Evolutionary conservation across 2,888 invertebrate species (phyloP).

Genomic region (Aproaerema taeniolella): DNA sequence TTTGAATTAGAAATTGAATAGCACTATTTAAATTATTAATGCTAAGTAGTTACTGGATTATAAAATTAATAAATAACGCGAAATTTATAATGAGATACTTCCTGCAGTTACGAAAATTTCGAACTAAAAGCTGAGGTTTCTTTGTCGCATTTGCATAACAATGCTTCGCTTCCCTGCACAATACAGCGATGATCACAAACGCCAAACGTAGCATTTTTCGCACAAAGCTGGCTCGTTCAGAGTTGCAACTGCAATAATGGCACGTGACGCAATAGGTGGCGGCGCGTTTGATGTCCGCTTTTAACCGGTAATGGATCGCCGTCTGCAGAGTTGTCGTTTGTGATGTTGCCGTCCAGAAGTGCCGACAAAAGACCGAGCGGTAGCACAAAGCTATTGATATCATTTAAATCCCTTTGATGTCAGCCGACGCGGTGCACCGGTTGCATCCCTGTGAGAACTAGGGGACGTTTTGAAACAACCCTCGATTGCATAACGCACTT

Average conservation of each 20-base stretch:
- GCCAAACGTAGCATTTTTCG: conserved; percentile 13
- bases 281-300: conserved; percentile 61
- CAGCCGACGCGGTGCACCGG: conserved; percentile 38
- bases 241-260: conserved; percentile 32
- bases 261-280: conserved; percentile 55
- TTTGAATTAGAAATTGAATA: no score
- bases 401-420: conserved; percentile 66
- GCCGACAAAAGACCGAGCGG: conserved; percentile 64
- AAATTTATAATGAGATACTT: no score
- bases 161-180: conserved; percentile 2
- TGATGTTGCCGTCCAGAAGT: conserved; percentile 49
- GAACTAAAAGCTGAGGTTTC: no score
- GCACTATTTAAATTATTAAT: no score
- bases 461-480: conserved; percentile 21
- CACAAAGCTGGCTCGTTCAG: conserved; percentile 17
- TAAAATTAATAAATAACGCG: no score
- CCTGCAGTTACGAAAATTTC: no score
- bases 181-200: conserved; percentile 7
- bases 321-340: conserved; percentile 46
- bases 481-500: conserved; percentile 8
- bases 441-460: conserved; percentile 45
- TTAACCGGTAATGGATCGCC: conserved; percentile 57
- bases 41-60: no score
- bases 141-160: conserved; percentile 3
- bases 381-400: conserved; percentile 71